Evolutionary conservation across 2,113 vertebrate species (phyloP).

Genomic region (Origma solitaria): DNA sequence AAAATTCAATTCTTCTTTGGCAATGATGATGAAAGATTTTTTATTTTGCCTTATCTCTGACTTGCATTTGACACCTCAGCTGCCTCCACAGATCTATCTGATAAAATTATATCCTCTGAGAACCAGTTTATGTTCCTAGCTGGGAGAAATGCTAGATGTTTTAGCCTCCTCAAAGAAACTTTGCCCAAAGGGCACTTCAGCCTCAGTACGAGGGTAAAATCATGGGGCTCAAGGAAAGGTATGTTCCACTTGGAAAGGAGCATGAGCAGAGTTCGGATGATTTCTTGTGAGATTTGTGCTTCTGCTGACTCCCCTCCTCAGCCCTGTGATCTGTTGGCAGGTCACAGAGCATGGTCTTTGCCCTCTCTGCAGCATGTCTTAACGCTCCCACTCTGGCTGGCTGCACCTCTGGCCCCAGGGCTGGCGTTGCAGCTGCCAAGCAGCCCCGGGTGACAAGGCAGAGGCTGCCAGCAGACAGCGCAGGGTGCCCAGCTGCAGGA

Average conservation of each 20-base stretch:
- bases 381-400: not conserved
- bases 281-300: not conserved
- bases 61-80: not conserved
- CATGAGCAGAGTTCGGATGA: not conserved
- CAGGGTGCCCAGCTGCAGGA: not conserved
- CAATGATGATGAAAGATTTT: not conserved
- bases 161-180: not conserved
- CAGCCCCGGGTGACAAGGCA: not conserved
- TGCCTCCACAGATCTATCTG: not conserved
- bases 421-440: rapidly evolving
- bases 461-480: not conserved
- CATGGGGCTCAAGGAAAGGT: not conserved
- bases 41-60: not conserved
- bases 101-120: not conserved
- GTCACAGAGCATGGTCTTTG: not conserved
- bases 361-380: not conserved
- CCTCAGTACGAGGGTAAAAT: not conserved
- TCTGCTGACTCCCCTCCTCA: not conserved
- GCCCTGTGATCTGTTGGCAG: not conserved
- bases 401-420: not conserved
- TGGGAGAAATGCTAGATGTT: not conserved
- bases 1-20: not conserved
- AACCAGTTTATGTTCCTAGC: not conserved
- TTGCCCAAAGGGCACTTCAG: not conserved
- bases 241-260: not conserved